These are phyloP conservation scores for Scotopteryx bipunctaria DNA, from an alignment of 2,888 invertebrate species.

Conservation along the genomic window DNA sequence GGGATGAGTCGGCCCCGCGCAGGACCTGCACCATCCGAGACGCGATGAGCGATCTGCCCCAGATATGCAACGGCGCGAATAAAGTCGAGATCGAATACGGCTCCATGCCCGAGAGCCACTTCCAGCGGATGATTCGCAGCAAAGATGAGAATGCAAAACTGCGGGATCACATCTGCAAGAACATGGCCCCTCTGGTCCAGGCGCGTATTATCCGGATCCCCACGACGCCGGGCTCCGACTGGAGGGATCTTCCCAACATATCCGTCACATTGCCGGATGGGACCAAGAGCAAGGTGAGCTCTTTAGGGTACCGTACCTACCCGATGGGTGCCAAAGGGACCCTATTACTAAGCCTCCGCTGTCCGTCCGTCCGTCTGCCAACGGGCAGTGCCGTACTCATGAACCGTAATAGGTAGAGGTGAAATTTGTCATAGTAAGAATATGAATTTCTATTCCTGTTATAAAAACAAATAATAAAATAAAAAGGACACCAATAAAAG, in stretches of 20 bases:
- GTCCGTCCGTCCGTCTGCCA: too few species aligned
- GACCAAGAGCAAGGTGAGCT: conserved; percentile 82
- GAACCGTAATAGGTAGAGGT: too few species aligned
- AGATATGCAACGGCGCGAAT: conserved; percentile 88
- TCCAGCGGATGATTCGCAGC: conserved; percentile 88
- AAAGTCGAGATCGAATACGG: conserved; percentile 88
- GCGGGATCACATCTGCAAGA: conserved; percentile 92
- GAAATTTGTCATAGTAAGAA: too few species aligned
- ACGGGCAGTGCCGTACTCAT: too few species aligned
- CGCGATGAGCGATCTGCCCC: conserved; percentile 92
- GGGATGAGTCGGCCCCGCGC: conserved; percentile 88
- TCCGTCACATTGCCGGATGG: conserved; percentile 88
- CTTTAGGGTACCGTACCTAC: too few species aligned
- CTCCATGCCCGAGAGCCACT: conserved; percentile 88
- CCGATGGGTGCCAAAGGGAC: too few species aligned
- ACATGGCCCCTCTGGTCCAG: conserved; percentile 91
- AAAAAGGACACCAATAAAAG: too few species aligned
- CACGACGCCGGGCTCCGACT: conserved; percentile 89
- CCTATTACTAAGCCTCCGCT: too few species aligned
- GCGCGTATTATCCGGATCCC: conserved; percentile 91
- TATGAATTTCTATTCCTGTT: too few species aligned
- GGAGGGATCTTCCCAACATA: conserved; percentile 93
- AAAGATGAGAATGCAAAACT: conserved; percentile 81
- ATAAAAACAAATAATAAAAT: too few species aligned
- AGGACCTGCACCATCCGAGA: conserved; percentile 91